Conservation (phyloP, 1,140 invertebrate genomes). For the Lasioglossum albipes region DNA sequence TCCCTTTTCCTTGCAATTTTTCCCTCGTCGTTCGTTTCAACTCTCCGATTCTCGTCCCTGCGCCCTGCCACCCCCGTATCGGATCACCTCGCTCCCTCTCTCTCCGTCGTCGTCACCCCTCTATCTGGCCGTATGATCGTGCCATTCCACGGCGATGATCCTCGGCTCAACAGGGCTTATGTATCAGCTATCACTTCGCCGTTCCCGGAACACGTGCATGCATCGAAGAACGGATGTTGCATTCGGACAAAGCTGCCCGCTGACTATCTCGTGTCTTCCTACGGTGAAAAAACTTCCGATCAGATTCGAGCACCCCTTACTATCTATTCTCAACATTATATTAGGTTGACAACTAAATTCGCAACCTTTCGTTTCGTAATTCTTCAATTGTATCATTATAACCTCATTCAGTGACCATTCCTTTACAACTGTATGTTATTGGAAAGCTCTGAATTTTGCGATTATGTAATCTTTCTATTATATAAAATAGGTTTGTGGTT, state of each 20-base stretch:
- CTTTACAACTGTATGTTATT: too few species aligned
- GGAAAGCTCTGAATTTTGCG: too few species aligned
- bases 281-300: not conserved
- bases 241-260: conserved; percentile 9
- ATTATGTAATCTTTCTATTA: too few species aligned
- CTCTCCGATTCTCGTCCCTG: conserved; percentile 27
- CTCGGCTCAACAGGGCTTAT: conserved; percentile 67
- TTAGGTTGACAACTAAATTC: too few species aligned
- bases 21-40: conserved; percentile 39
- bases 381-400: too few species aligned
- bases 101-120: conserved; percentile 15
- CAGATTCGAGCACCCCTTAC: too few species aligned
- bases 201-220: conserved; percentile 27
- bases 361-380: too few species aligned
- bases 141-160: conserved; percentile 72
- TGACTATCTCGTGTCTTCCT: conserved; percentile 2
- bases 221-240: conserved; percentile 2
- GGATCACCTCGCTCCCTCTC: conserved; percentile 30
- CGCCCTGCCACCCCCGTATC: conserved; percentile 39
- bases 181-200: conserved; percentile 46
- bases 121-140: conserved; percentile 66
- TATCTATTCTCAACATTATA: too few species aligned
- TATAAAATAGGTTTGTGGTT: too few species aligned
- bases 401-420: too few species aligned
- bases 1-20: conserved; percentile 38